Conservation (phyloP, 2,888 invertebrate genomes). For the Crepidodera aurea region DNA sequence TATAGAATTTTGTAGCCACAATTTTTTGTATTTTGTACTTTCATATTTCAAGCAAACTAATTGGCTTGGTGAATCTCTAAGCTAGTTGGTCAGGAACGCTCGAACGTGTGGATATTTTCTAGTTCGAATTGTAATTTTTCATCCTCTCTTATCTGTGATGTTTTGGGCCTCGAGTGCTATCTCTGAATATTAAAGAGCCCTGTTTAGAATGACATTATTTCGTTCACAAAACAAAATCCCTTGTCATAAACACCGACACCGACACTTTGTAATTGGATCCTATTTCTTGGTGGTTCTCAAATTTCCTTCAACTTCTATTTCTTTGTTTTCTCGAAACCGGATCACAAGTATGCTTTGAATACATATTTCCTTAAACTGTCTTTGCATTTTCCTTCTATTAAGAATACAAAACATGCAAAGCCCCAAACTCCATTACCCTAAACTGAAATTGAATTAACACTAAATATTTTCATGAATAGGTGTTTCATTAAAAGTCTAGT, state of each 20-base stretch:
- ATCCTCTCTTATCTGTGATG: no score
- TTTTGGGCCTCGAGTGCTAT: background rate
- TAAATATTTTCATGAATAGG: background rate
- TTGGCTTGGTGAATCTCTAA: no score
- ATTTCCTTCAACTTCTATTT: slow-evolving; percentile 32
- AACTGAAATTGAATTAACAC: background rate
- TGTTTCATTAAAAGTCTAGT: no score
- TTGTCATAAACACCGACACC: slow-evolving; percentile 25
- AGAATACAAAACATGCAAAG: background rate
- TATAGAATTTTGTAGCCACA: no score
- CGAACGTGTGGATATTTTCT: no score
- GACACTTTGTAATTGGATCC: slow-evolving; percentile 30
- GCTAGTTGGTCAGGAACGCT: no score
- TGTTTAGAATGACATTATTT: slow-evolving; percentile 5
- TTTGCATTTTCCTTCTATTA: slow-evolving; percentile 17
- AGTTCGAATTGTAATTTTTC: no score
- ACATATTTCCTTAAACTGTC: slow-evolving; percentile 25
- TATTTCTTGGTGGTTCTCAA: slow-evolving; percentile 24
- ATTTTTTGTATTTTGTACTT: no score
- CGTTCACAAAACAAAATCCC: slow-evolving; percentile 19
- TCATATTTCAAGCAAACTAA: no score
- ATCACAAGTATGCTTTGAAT: slow-evolving; percentile 28
- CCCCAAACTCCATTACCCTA: background rate
- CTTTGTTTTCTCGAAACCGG: slow-evolving; percentile 34
- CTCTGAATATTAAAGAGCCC: background rate